Percentiles rank a stretch among this genome's conserved stretches.
phyloP scores from a whole-genome alignment of 2,888 invertebrate genomes.

The Drosophila tanythrix region DNA sequence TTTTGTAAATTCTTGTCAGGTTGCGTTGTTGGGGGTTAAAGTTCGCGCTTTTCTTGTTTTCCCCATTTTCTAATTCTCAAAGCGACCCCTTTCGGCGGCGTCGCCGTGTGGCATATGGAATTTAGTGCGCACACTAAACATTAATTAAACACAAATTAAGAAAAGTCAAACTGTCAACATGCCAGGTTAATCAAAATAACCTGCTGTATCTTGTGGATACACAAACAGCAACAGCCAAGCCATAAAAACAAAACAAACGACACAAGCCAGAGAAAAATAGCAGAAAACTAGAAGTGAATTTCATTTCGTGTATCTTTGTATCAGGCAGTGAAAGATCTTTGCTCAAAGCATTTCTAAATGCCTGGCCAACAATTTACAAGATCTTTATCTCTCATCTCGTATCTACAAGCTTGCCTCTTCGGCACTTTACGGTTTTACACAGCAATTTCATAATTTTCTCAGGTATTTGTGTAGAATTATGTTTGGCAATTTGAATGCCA shows the following conservation, averaged over 20 bases:
- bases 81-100: conserved; percentile 10
- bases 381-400: conserved; percentile 48
- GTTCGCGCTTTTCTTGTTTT: background rate
- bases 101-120: conserved; percentile 35
- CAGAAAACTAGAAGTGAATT: conserved; percentile 35
- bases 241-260: conserved; percentile 34
- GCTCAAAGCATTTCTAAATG: conserved; percentile 12
- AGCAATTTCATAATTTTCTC: conserved; percentile 62
- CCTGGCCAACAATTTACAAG: conserved; percentile 31
- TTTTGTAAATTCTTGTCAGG: background rate
- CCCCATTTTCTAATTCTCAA: background rate
- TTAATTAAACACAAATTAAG: conserved; percentile 72
- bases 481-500: conserved; percentile 44
- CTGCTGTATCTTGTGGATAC: conserved; percentile 64
- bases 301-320: conserved; percentile 25
- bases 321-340: conserved; percentile 46
- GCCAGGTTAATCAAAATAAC: conserved; percentile 67
- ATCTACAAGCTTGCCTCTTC: conserved; percentile 26
- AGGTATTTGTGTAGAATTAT: conserved; percentile 54
- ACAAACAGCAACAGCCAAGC: conserved; percentile 36
- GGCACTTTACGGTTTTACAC: conserved; percentile 51
- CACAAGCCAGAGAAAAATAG: background rate
- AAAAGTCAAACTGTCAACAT: conserved; percentile 73
- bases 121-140: conserved; percentile 47
- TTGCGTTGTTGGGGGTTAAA: background rate